Evolutionary conservation across 2,888 invertebrate genomes (phyloP), one percentile per base, ranked within the genome.

Genomic region (Orthosia gracilis): DNA sequence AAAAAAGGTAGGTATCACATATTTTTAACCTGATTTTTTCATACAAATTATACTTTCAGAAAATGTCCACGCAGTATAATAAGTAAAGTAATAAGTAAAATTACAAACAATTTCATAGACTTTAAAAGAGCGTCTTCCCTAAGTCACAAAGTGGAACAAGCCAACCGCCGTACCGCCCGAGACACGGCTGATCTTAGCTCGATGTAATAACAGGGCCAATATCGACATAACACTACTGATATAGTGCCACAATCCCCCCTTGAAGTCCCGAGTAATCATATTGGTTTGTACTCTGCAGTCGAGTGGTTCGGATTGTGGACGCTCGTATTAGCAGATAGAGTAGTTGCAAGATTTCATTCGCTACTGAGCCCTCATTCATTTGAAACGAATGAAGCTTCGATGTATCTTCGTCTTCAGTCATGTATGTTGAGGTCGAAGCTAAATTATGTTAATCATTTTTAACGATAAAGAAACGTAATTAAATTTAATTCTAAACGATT

Each of bases 151-250:
- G 67, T 59, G 61, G 78, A 85, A 85, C 57, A 69, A 67, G 72
- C 54, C 66, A 49, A 57, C 17, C 62, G 54, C 21, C 61, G 61
- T 59, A 57, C 52, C 52, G 67, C 70, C 55, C 52, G 70, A 82
- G 80, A 74, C 70, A 82, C 85, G 78, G 75, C 79, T 81, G 87
- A 83, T 85, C 86, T 83, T 80, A 84, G 68, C 61, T 58, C 71
- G 73, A 83, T 74, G 74, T 80, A 82, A 85, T 87, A 83, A 81
- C 69, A 77, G 68, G 61, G 62, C 76, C 73, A 78, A 82, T 80
- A 84, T 75, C 73, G 86, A 69, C 72, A 55, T 73, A 73, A 69
- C 73, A 76, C 76, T 70, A 67, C 67, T 78, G 75, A 70, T 65
- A 71, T 70, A 73, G 72, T 68, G 18, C 57, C 71, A 59, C 40